These are phyloP conservation scores for Gymnobelideus leadbeateri DNA, from an alignment of 2,113 vertebrate genomes.

Conservation along the genomic window DNA sequence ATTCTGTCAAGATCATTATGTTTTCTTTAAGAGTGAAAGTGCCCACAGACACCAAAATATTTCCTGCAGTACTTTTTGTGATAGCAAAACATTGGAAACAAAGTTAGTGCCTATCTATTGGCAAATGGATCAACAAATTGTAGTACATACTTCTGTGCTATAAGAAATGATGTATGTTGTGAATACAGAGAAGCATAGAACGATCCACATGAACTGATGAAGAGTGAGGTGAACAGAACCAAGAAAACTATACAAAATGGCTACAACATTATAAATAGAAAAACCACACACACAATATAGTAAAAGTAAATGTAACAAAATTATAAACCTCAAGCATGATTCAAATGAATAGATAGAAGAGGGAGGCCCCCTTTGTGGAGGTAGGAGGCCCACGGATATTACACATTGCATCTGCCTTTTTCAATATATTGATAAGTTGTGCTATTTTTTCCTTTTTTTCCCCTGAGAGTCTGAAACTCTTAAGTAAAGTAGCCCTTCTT, in stretches of 20 bases:
- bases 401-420: neutral
- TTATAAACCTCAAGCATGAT: neutral
- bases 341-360: neutral
- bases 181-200: neutral
- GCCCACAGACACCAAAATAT: neutral
- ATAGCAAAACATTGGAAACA: neutral
- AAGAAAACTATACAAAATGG: neutral
- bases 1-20: neutral
- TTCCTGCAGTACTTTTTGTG: neutral
- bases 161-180: neutral
- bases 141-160: neutral
- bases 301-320: neutral
- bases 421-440: neutral
- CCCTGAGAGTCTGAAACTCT: neutral
- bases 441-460: neutral
- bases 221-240: neutral
- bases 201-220: neutral
- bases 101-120: neutral
- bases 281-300: neutral
- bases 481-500: neutral
- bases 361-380: neutral
- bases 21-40: constrained; percentile 35
- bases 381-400: neutral
- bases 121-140: neutral
- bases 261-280: neutral